Conservation (phyloP, 2,888 invertebrate species). For the Capitulum mitella region DNA sequence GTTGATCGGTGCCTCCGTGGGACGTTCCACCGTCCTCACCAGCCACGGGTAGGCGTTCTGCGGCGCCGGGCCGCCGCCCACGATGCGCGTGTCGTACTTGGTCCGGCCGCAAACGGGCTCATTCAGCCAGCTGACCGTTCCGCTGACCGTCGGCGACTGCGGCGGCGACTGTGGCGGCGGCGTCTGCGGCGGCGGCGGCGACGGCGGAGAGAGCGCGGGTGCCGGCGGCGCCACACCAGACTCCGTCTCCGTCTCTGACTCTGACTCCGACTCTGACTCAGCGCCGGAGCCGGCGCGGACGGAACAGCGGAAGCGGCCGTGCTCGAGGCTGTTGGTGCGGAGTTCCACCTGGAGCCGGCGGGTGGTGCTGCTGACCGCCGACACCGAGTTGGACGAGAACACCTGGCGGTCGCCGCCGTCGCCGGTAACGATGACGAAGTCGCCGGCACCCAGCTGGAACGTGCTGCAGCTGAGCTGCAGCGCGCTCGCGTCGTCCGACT, state of each 20-base stretch:
- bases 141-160: too few relatives aligned
- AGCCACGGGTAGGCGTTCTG: conserved; percentile 10
- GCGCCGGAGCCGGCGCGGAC: background rate
- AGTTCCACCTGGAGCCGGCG: background rate
- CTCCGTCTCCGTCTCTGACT: background rate
- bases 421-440: background rate
- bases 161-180: too few relatives aligned
- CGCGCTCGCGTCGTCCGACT: too few relatives aligned
- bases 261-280: background rate
- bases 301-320: background rate
- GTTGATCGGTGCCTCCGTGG: too few relatives aligned
- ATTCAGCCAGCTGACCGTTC: background rate
- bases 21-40: too few relatives aligned
- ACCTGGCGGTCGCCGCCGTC: background rate
- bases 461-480: background rate
- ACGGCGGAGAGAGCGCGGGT: too few relatives aligned
- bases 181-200: too few relatives aligned
- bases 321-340: background rate
- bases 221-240: too few relatives aligned
- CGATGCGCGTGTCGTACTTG: conserved; percentile 20
- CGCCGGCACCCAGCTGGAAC: conserved; percentile 1
- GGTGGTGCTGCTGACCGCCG: background rate
- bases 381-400: background rate
- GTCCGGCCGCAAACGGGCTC: background rate
- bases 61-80: background rate